Percentiles rank a stretch among this genome's conserved stretches.
Conservation (phyloP, 2,113 vertebrate species). For the Muntiacus reevesi region DNA sequence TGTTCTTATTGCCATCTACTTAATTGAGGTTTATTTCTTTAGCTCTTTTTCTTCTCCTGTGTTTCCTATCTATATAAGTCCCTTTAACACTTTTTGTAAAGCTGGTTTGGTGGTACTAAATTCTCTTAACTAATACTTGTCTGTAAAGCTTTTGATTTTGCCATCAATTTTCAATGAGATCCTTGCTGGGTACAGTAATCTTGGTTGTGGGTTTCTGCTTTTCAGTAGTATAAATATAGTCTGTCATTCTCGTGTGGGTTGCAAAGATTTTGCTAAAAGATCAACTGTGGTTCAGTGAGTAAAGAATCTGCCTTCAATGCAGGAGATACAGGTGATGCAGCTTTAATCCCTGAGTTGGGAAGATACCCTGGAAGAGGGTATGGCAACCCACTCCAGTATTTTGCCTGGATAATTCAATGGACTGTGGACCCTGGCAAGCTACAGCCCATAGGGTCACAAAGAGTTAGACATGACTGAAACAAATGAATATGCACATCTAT, state of each 20-base stretch:
- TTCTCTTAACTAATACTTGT: not conserved
- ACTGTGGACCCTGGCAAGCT: not conserved
- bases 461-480: not conserved
- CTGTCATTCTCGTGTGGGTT: not conserved
- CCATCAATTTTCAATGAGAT: not conserved
- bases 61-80: not conserved
- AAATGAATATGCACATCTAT: not conserved
- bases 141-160: not conserved
- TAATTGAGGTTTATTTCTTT: not conserved
- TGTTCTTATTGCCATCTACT: not conserved
- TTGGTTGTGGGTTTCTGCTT: not conserved
- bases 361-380: not conserved
- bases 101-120: not conserved
- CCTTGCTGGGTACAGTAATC: not conserved
- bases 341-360: not conserved
- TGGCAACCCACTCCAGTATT: not conserved
- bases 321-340: not conserved
- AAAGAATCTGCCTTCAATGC: not conserved
- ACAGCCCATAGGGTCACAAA: not conserved
- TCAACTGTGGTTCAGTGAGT: not conserved
- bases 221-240: not conserved
- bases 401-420: not conserved
- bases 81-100: not conserved
- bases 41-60: not conserved
- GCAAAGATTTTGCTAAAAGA: not conserved